These are phyloP conservation scores for Podotricha telesiphe DNA, from an alignment of 2,888 invertebrate genomes.

Conservation along the genomic window DNA sequence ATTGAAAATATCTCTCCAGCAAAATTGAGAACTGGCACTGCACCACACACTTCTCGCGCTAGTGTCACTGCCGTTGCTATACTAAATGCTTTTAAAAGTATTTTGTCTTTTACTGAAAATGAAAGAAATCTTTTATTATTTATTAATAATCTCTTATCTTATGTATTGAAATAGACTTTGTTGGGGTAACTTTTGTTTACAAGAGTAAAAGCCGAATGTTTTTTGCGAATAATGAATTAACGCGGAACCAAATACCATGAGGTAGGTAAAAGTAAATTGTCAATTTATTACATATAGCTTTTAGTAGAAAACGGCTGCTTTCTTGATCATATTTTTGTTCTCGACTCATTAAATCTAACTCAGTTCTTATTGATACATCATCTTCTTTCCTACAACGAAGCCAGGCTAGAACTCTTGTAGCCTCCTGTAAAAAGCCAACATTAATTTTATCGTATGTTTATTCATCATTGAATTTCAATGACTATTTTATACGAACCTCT, in stretches of 20 bases:
- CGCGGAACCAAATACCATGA: no score
- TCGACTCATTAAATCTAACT: slow-evolving; percentile 60
- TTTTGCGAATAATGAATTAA: no score
- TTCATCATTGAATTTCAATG: no score
- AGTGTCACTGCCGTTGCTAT: slow-evolving; percentile 62
- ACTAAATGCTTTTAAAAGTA: slow-evolving; percentile 65
- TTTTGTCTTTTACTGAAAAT: slow-evolving; percentile 65
- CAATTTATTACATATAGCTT: slow-evolving; percentile 64
- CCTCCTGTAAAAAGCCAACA: slow-evolving; percentile 56
- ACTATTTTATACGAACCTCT: slow-evolving; percentile 65
- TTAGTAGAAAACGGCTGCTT: slow-evolving; percentile 61
- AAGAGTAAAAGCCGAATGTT: no score
- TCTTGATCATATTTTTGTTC: slow-evolving; percentile 66
- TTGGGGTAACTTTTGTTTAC: no score
- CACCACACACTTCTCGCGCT: slow-evolving; percentile 70
- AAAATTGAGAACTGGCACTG: slow-evolving; percentile 70
- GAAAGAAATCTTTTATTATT: neutral
- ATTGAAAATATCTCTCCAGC: slow-evolving; percentile 71
- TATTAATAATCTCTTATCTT: no score
- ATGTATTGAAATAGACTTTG: no score
- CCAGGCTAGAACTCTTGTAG: slow-evolving; percentile 65
- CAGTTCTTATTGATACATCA: slow-evolving; percentile 56
- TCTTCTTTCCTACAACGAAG: slow-evolving; percentile 65
- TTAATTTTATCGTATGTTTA: no score
- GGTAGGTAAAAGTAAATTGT: no score